Base-by-base conservation (phyloP, 2,888 invertebrate genomes). In the Cephus runcator region DNA sequence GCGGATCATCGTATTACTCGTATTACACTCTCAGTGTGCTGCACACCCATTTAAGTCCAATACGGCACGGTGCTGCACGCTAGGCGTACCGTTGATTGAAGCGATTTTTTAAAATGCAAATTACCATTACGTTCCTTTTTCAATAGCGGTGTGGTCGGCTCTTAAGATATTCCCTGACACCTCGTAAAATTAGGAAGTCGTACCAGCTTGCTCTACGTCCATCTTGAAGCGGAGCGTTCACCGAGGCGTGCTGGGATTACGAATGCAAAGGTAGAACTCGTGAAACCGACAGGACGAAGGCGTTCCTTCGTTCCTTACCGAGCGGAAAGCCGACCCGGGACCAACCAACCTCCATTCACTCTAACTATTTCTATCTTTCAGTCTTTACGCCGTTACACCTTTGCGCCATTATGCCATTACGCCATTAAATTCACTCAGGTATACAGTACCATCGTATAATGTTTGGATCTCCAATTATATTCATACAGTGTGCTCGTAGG, bases 1-100 rank as follows among this genome's bases (percentile, higher is more conserved):
- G 87, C 87, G 71, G 89, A 90, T 90, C 82, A 86, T 82, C 81
- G 80, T 83, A 80, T 81, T 85, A 80, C 80, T 81, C 83, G 82
- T 56, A 56, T 56, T 56, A 56, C 56, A 56, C 56, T 56, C 56
- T 56, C 56, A 56, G 23, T 56, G 23, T 23, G 56, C 23, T 23
- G 56, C 56, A 9, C 9, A 9, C 2, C 56, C 56, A 56, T 56
- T 56, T 56, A 23, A 56, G 15, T 56, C 23, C 56, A 23, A 56
- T 56, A 9, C 9, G 23, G 56, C 23, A 1, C 56, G 1, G 56
- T 15, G 56, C 56, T 56, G 23, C 6, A 23, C 40, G 2, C 23
- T 23, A 23, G 2, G 56, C 56, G 23, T 6, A 23, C 2, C 9
- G 56, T 56, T 23, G 6, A 23, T 23, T 1, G 23, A 9, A 23